Evolutionary conservation across 2,888 invertebrate genomes (phyloP).

Genomic region (Lissonota sp.): DNA sequence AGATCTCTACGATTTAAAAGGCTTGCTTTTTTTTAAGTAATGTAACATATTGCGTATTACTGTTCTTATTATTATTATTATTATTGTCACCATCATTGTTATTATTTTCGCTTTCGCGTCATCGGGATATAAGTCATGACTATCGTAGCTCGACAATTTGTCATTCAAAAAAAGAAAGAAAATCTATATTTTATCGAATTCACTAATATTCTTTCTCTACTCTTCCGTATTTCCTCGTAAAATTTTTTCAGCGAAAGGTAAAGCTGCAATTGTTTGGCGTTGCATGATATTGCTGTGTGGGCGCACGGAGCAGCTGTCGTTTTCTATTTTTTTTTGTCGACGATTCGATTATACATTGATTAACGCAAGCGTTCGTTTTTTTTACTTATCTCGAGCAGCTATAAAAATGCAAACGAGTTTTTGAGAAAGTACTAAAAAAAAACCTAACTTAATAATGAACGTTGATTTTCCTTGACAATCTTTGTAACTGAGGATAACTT

Average conservation of each 20-base stretch:
- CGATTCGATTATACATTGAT: slow-evolving; percentile 37
- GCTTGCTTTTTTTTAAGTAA: slow-evolving; percentile 77
- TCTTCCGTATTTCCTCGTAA: slow-evolving; percentile 60
- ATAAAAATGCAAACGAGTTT: slow-evolving; percentile 14
- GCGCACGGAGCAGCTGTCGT: slow-evolving; percentile 81
- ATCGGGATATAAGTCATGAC: slow-evolving; percentile 42
- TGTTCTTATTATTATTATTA: slow-evolving; percentile 37
- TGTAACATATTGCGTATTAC: slow-evolving; percentile 55
- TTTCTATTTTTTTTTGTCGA: slow-evolving; percentile 47
- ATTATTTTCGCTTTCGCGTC: slow-evolving; percentile 60
- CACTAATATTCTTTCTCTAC: slow-evolving; percentile 74
- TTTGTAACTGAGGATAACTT: slow-evolving; percentile 42
- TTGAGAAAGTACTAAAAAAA: slow-evolving; percentile 45
- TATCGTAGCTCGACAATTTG: slow-evolving; percentile 23
- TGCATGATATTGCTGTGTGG: slow-evolving; percentile 83
- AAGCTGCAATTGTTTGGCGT: slow-evolving; percentile 82
- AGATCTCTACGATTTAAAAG: slow-evolving; percentile 74
- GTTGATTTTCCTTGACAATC: slow-evolving; percentile 53
- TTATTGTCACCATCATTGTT: slow-evolving; percentile 24
- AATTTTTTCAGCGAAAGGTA: slow-evolving; percentile 81
- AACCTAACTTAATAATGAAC: slow-evolving; percentile 51
- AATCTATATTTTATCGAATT: slow-evolving; percentile 60
- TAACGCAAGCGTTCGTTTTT: slow-evolving; percentile 24
- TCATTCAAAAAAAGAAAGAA: slow-evolving; percentile 32
- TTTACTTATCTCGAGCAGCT: slow-evolving; percentile 22